Percentiles rank a stretch among this genome's conserved stretches.
Evolutionary conservation across 2,888 invertebrate genomes (phyloP).

Genomic region (Napeogenes inachia): DNA sequence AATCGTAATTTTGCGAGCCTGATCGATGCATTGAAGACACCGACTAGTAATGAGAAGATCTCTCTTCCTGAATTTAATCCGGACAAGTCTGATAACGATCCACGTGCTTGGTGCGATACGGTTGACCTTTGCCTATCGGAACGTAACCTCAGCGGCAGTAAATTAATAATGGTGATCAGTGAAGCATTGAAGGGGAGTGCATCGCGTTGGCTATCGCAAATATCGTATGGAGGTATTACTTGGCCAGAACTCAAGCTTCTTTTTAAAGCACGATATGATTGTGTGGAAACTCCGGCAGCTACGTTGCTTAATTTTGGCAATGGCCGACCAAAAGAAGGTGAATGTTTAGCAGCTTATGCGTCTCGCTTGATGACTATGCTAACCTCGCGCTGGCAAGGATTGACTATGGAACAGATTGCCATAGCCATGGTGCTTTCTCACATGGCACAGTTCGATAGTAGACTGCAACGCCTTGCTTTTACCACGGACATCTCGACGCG

Average conservation of each 20-base stretch:
- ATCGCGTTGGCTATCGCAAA: slow-evolving; percentile 24
- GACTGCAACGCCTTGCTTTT: too few species aligned
- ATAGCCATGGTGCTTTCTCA: slow-evolving; percentile 20
- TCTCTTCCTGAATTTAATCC: too few species aligned
- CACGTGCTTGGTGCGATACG: too few species aligned
- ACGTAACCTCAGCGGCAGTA: too few species aligned
- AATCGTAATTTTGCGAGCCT: too few species aligned
- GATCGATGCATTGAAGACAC: too few species aligned
- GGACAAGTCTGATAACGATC: too few species aligned
- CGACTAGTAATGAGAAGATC: too few species aligned
- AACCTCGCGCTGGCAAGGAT: not conserved
- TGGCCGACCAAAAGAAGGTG: slow-evolving; percentile 1
- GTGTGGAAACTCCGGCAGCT: slow-evolving; percentile 6
- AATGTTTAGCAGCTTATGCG: slow-evolving; percentile 16
- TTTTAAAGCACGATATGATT: slow-evolving; percentile 19
- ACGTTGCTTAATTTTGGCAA: too few species aligned
- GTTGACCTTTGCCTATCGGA: too few species aligned
- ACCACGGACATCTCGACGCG: slow-evolving; percentile 9
- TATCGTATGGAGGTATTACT: slow-evolving; percentile 24
- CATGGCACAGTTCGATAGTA: slow-evolving; percentile 6
- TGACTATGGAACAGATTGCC: slow-evolving; percentile 17
- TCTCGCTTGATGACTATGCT: slow-evolving; percentile 15
- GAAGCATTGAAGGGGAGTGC: slow-evolving; percentile 11
- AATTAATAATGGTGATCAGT: too few species aligned
- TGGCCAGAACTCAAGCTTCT: slow-evolving; percentile 24